Evolutionary conservation across 2,113 vertebrate genomes (phyloP), one percentile per base, ranked within the genome.

Genomic region (Eubucco bourcierii): DNA sequence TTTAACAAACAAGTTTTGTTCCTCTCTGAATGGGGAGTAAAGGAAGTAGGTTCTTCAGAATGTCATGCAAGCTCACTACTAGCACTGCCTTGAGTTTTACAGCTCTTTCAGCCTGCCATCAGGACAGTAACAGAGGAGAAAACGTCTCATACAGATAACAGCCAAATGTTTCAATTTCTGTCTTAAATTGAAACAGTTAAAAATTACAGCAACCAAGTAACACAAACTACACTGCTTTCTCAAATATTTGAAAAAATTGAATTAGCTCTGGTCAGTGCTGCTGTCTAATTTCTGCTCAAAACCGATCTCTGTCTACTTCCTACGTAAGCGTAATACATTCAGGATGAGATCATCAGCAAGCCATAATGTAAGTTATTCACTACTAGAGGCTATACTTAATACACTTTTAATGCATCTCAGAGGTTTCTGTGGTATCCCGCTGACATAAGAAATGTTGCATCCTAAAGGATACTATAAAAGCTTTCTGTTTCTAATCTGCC

Each of bases 21-120:
- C 76, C 52, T 33, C 24, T 65, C 58, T 81, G 68, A 93, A 77
- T 33, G 53, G 13, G 33, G 31, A 63, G 4, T 4, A 4, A 80
- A 92, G 88, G 87, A 93, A 94, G 50, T n/a, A 71, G 72, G 85
- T 92, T 95, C 94, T 73, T 94, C 75, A 82, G 58, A 41, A 73
- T 89, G 72, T 63, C 76, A 93, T 0, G 0, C n/a, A 93, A 96
- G 79, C 78, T 92, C 65, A 90, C 27, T 28, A 74, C 31, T 60
- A 56, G 64, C 34, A 56, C 16, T 21, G 12, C 23, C 64, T 7
- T 52, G 17, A 56, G 18, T 65, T 77, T 80, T 15, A 67, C 18
- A 92, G 56, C 4, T 87, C 4, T 87, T 88, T 65, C 25, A 34
- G 78, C 14, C 44, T 2, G 0, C 53, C 72, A 83, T 55, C 37